phyloP scores from a whole-genome alignment of 2,888 invertebrate species.

The Coecobrya sp. region DNA sequence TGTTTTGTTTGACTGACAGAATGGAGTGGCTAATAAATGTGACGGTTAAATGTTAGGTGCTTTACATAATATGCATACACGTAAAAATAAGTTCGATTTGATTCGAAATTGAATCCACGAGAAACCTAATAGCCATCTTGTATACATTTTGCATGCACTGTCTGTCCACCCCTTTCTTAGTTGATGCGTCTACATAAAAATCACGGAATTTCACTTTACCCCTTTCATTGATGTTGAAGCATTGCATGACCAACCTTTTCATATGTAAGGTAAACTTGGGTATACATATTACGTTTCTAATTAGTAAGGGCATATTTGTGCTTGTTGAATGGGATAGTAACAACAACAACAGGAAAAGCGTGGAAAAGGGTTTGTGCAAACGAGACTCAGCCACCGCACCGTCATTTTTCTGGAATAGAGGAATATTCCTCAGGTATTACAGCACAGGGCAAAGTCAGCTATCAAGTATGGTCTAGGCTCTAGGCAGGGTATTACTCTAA shows the following conservation, averaged over 20 bases:
- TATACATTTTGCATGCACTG: too few relatives aligned
- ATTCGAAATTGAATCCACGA: too few relatives aligned
- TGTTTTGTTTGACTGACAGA: not conserved
- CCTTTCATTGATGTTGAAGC: not conserved
- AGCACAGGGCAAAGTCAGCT: too few relatives aligned
- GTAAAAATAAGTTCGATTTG: slow-evolving; percentile 1
- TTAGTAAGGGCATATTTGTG: slow-evolving; percentile 2
- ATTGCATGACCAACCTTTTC: not conserved
- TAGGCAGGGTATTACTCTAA: too few relatives aligned
- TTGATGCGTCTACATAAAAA: not conserved
- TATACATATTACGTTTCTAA: not conserved
- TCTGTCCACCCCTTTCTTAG: not conserved
- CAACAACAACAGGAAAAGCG: not conserved
- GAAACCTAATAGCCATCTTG: too few relatives aligned
- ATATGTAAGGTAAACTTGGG: slow-evolving; percentile 1
- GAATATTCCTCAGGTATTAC: not conserved
- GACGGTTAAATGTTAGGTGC: slow-evolving; percentile 1
- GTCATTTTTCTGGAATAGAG: not conserved
- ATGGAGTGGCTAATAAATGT: not conserved
- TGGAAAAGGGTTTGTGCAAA: not conserved
- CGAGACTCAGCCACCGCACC: not conserved
- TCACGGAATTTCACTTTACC: slow-evolving; percentile 14
- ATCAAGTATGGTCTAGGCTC: too few relatives aligned
- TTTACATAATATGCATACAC: not conserved
- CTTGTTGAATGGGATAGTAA: too few relatives aligned